Conservation (phyloP, 2,888 invertebrate species). For the Amblyjoppa proteus region DNA sequence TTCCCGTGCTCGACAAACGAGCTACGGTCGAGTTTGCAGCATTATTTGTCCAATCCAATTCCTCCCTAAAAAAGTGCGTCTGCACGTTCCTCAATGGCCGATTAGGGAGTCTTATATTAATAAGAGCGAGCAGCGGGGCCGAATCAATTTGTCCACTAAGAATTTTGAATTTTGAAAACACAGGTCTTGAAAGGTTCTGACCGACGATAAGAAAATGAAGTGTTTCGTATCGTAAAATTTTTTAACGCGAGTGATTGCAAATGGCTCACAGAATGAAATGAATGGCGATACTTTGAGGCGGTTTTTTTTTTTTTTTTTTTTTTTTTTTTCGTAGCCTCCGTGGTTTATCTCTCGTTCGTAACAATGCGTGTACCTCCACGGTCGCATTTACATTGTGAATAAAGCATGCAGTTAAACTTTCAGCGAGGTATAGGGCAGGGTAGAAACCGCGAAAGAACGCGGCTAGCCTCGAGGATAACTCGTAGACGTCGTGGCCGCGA, state of each 20-base stretch:
- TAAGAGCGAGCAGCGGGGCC: no score
- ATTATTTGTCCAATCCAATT: no score
- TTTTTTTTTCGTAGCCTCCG: background rate
- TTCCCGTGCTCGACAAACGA: background rate
- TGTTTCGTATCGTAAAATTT: background rate
- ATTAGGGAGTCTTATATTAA: no score
- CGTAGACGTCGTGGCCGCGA: conserved; percentile 71
- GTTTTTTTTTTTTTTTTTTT: background rate
- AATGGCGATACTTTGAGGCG: background rate
- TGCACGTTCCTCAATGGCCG: no score
- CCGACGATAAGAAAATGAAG: background rate
- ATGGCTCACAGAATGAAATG: background rate
- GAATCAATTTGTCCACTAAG: no score
- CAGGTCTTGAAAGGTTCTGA: no score
- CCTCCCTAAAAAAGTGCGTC: no score
- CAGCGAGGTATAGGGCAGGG: background rate
- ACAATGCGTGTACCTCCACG: conserved; percentile 1
- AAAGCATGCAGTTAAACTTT: background rate
- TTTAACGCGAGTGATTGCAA: background rate
- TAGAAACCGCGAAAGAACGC: conserved; percentile 61
- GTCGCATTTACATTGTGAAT: conserved; percentile 23
- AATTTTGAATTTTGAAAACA: no score
- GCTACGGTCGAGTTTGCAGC: no score
- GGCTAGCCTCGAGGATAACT: conserved; percentile 61
- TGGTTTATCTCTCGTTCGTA: conserved; percentile 13